Evolutionary conservation across 2,888 invertebrate genomes (phyloP).

Genomic region (Eupithecia insigniata): DNA sequence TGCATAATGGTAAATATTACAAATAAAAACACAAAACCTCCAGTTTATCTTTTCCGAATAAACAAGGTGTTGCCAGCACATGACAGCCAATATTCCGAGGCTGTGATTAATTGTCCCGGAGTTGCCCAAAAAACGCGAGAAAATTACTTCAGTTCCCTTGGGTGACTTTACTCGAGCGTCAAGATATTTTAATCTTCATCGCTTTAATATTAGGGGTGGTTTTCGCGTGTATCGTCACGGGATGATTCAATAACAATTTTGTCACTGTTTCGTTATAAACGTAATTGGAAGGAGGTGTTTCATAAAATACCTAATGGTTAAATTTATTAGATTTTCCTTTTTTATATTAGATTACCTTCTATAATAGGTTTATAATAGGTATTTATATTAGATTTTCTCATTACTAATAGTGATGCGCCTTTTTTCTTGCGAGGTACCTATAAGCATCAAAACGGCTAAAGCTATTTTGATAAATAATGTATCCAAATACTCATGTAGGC

Average conservation of each 20-base stretch:
- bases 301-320: background rate
- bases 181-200: slow-evolving; percentile 26
- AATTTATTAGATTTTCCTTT: too few relatives aligned
- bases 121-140: slow-evolving; percentile 32
- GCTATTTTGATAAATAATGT: too few relatives aligned
- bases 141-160: slow-evolving; percentile 32
- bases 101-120: slow-evolving; percentile 37
- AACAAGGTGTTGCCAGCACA: slow-evolving; percentile 36
- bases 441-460: too few relatives aligned
- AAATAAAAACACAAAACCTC: background rate
- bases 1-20: background rate
- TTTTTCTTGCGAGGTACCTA: too few relatives aligned
- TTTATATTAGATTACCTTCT: too few relatives aligned
- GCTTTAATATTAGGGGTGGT: slow-evolving; percentile 12
- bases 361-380: too few relatives aligned
- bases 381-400: too few relatives aligned
- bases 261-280: slow-evolving; percentile 12
- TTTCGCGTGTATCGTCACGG: background rate
- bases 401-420: too few relatives aligned
- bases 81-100: slow-evolving; percentile 33
- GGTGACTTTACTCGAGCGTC: slow-evolving; percentile 23
- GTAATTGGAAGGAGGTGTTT: slow-evolving; percentile 14
- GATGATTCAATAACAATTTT: slow-evolving; percentile 24
- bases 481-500: too few relatives aligned
- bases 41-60: slow-evolving; percentile 13